Percentiles rank a stretch among this genome's conserved stretches.
These are phyloP conservation scores for Cyclopterus lumpus DNA, from an alignment of 2,797 vertebrate species.

Conservation along the genomic window DNA sequence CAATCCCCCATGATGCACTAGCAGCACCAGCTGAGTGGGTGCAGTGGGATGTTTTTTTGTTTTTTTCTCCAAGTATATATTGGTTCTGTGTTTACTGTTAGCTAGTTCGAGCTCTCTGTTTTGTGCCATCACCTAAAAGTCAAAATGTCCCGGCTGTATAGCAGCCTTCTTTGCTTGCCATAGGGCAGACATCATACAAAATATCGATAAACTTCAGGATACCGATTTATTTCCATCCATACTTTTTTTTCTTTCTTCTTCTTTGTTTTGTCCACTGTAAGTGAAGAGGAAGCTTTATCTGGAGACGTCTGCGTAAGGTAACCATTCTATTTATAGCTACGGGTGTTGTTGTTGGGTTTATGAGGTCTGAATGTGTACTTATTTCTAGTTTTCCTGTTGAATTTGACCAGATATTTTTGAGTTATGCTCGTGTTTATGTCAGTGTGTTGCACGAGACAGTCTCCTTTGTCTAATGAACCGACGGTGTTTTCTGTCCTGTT, in stretches of 20 bases:
- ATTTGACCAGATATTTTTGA: not conserved
- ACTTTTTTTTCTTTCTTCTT: constrained; percentile 35
- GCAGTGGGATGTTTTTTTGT: constrained; percentile 46
- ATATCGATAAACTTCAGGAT: not conserved
- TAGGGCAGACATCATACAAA: constrained; percentile 12
- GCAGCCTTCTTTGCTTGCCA: constrained; percentile 17
- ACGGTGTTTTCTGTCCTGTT: not conserved
- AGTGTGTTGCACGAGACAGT: constrained; percentile 29
- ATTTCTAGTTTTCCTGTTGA: not conserved
- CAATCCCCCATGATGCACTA: constrained; percentile 70
- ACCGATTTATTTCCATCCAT: constrained; percentile 27
- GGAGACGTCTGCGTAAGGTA: constrained; percentile 66
- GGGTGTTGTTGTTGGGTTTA: not conserved
- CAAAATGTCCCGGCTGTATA: constrained; percentile 66
- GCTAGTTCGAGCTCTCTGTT: constrained; percentile 76
- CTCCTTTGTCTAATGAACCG: constrained; percentile 56
- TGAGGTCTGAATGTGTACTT: not conserved
- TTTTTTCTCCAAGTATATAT: constrained; percentile 71
- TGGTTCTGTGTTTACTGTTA: constrained; percentile 73
- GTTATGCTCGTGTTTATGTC: not conserved
- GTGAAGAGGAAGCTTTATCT: constrained; percentile 49
- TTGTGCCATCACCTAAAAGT: constrained; percentile 31
- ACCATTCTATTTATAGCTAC: not conserved
- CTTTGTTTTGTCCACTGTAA: constrained; percentile 21
- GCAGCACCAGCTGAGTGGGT: constrained; percentile 40